phyloP scores from a whole-genome alignment of 2,113 vertebrate genomes.

The chimpanzee (Pan troglodytes) region NHGRI_mPanTro3-v2.1_pri NC_072413.2:45666501-45667000 shows the following conservation, averaged over 20 bases:
- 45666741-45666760: neutral
- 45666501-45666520: neutral
- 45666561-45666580: neutral
- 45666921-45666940: slow-evolving; percentile 13
- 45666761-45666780: neutral
- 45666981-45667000: neutral
- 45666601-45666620: neutral
- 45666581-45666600: neutral
- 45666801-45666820: neutral
- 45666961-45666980: slow-evolving; percentile 5
- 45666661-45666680: neutral
- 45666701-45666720: neutral
- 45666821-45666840: neutral
- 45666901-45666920: neutral
- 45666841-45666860: neutral
- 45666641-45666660: neutral
- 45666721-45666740: neutral
- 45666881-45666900: neutral
- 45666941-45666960: neutral
- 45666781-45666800: neutral
- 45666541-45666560: neutral
- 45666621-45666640: neutral
- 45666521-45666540: neutral
- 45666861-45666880: neutral
- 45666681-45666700: neutral